phyloP scores from a whole-genome alignment of 1,140 invertebrate species.

The Tribolium castaneum region DNA sequence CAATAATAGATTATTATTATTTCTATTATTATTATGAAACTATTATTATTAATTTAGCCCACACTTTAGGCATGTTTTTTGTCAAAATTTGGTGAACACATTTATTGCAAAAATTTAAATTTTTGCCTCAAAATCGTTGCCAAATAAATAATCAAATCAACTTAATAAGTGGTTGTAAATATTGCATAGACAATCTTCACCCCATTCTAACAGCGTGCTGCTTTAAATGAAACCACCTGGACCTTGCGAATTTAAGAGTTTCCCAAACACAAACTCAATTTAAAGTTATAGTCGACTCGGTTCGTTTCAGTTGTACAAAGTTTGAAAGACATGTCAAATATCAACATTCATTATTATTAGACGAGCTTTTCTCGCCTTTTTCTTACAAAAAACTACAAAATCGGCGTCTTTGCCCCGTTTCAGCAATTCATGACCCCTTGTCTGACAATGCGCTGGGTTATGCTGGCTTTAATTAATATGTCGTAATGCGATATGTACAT shows the following conservation, averaged over 20 bases:
- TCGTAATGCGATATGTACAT: conserved; percentile 20
- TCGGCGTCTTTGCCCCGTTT: not conserved
- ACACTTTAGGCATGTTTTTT: too few relatives aligned
- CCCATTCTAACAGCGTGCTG: too few relatives aligned
- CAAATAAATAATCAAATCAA: not conserved
- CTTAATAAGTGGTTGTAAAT: too few relatives aligned
- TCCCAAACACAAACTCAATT: not conserved
- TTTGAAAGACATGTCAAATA: not conserved
- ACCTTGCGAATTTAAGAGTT: not conserved
- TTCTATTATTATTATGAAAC: too few relatives aligned
- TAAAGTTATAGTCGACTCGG: not conserved
- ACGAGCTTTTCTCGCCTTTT: not conserved
- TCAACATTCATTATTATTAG: not conserved
- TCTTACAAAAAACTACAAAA: not conserved
- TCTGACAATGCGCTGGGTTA: not conserved
- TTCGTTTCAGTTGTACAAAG: not conserved
- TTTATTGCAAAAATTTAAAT: too few relatives aligned
- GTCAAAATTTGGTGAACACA: too few relatives aligned
- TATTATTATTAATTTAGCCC: too few relatives aligned
- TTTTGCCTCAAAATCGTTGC: too few relatives aligned
- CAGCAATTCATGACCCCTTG: not conserved
- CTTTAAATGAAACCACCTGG: not conserved
- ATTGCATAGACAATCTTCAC: too few relatives aligned
- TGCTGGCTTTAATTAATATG: conserved; percentile 7
- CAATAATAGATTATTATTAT: too few relatives aligned